phyloP scores from a whole-genome alignment of 1,140 invertebrate genomes.

The Antheraea mylitta region DNA sequence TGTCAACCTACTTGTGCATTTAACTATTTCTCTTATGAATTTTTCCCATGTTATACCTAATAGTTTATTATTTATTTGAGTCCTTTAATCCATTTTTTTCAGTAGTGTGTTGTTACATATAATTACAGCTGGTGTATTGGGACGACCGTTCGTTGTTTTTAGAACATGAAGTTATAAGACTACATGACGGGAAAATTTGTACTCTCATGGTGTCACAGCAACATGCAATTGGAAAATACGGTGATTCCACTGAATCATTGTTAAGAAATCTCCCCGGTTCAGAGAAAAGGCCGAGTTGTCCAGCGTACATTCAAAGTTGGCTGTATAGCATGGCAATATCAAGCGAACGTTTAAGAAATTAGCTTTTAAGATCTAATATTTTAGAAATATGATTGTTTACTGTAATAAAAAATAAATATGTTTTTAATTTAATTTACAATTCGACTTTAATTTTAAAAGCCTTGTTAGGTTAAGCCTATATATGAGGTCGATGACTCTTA shows the following conservation, averaged over 20 bases:
- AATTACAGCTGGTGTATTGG: slow-evolving; percentile 85
- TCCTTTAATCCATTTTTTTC: too few species aligned
- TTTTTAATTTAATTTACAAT: neutral
- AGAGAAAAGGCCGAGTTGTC: slow-evolving; percentile 37
- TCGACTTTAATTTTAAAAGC: too few species aligned
- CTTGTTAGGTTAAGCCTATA: too few species aligned
- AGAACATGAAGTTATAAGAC: slow-evolving; percentile 89
- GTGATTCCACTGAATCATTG: slow-evolving; percentile 78
- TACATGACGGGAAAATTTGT: slow-evolving; percentile 85
- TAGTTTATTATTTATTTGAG: too few species aligned
- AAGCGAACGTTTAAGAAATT: slow-evolving; percentile 40
- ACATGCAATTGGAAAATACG: slow-evolving; percentile 83
- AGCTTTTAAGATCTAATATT: neutral
- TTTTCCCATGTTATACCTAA: too few species aligned
- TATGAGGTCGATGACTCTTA: too few species aligned
- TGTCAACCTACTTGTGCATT: too few species aligned
- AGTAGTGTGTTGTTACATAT: neutral
- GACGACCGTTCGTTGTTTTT: slow-evolving; percentile 89
- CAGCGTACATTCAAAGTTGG: slow-evolving; percentile 50
- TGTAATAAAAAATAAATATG: neutral
- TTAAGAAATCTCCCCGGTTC: slow-evolving; percentile 80
- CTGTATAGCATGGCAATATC: slow-evolving; percentile 47
- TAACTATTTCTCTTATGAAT: too few species aligned
- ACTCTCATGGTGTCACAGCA: slow-evolving; percentile 88
- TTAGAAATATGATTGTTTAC: neutral